These are phyloP conservation scores for Tortricodes alternella DNA, from an alignment of 2,888 invertebrate genomes.

Conservation along the genomic window DNA sequence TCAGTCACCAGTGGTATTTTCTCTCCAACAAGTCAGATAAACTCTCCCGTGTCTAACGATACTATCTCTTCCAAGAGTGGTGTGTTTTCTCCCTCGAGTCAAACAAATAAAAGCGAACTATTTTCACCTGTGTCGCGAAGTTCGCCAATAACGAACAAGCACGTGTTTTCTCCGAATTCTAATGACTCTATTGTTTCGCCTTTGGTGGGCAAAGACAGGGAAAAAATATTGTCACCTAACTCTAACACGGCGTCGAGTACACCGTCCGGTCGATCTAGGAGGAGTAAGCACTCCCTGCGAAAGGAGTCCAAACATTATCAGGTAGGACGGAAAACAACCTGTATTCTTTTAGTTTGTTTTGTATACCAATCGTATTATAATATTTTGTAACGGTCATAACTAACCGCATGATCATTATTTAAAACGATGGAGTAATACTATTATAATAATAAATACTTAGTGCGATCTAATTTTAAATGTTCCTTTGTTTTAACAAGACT, in stretches of 20 bases:
- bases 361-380: conserved; percentile 34
- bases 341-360: conserved; percentile 37
- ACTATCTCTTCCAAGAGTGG: conserved; percentile 80
- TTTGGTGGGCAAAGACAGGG: conserved; percentile 66
- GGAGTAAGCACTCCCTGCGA: conserved; percentile 82
- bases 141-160: conserved; percentile 75
- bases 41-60: conserved; percentile 78
- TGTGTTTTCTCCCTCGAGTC: conserved; percentile 77
- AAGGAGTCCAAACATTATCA: conserved; percentile 89
- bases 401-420: conserved; percentile 56
- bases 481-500: background rate
- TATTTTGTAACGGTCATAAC: conserved; percentile 44
- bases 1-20: conserved; percentile 80
- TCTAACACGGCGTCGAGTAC: conserved; percentile 79
- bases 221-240: conserved; percentile 72
- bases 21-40: conserved; percentile 80
- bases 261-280: conserved; percentile 81
- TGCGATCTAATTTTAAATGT: background rate
- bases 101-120: conserved; percentile 77
- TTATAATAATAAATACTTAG: no score
- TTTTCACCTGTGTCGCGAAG: conserved; percentile 76
- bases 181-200: conserved; percentile 75
- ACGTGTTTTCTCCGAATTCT: conserved; percentile 74
- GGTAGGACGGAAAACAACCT: conserved; percentile 61
- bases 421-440: conserved; percentile 31